These are phyloP conservation scores for Gambusia holbrooki DNA, from an alignment of 2,113 vertebrate species.

Conservation along the genomic window DNA sequence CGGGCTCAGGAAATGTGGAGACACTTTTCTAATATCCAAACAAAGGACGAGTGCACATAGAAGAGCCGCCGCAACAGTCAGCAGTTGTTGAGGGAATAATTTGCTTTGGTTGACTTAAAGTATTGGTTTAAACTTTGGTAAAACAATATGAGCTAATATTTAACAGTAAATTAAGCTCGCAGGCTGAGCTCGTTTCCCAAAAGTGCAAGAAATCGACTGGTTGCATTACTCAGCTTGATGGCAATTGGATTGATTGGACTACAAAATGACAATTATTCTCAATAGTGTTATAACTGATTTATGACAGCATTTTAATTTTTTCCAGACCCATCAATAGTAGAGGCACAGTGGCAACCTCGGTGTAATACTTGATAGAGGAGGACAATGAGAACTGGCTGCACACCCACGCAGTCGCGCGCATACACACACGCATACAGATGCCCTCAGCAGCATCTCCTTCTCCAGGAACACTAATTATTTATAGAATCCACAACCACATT, in stretches of 20 bases:
- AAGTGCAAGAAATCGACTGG: background rate
- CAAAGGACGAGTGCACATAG: constrained; percentile 17
- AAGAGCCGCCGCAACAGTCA: background rate
- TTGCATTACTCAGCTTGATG: background rate
- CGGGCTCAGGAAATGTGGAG: constrained; percentile 43
- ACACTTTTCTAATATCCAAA: constrained; percentile 39
- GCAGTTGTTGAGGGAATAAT: too few species aligned
- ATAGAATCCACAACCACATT: background rate
- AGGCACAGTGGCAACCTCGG: background rate
- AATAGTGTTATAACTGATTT: background rate
- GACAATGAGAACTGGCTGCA: background rate
- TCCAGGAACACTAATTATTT: background rate
- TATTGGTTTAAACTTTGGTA: background rate
- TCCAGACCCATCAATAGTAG: background rate
- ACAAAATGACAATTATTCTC: background rate
- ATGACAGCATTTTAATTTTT: background rate
- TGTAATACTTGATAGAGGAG: background rate
- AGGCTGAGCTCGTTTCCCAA: background rate
- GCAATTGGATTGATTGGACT: background rate
- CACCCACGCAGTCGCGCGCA: too few species aligned
- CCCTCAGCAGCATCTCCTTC: too few species aligned
- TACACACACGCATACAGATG: background rate
- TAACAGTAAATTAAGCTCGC: background rate
- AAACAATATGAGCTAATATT: background rate
- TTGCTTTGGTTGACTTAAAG: constrained; percentile 3